Evolutionary conservation across 2,113 vertebrate species (phyloP), one percentile per base, ranked within the genome.

Genomic region (Rallus limicola): DNA sequence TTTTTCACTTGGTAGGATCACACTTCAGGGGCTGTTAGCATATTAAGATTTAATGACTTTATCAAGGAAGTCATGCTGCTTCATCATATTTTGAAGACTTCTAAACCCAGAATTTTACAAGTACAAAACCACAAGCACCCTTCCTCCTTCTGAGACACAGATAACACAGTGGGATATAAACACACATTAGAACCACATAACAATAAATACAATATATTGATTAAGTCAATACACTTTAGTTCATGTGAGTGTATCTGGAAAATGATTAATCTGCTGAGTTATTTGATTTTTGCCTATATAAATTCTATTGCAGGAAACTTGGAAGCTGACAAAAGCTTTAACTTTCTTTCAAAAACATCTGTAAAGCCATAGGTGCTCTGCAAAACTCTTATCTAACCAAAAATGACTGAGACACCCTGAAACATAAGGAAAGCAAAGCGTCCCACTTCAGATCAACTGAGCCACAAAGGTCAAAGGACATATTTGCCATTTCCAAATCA

Each of bases 1-100:
- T 92, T 92, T 74, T 86, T 68, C 80, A 88, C 56, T 80, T 4
- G 10, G 79, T 36, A 71, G 56, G 67, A 72, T 80, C 63, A 52
- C 46, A 65, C 63, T 90, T 90, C 64, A 93, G 55, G 19, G 50
- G 82, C 79, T 75, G 59, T 68, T 81, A 72, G 84, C 9, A 9
- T 77, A 88, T 50, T 77, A 87, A 88, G 59, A 88, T 80, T 92
- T 89, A 84, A 95, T 84, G 53, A 74, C 64, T 92, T 92, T 76
- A 86, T 71, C 56, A 60, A 56, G 60, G 65, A 76, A 70, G 21
- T 76, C 83, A 64, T 60, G 48, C 82, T 90, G 11, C 81, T 70
- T 81, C 48, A 55, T 62, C 34, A 2, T 40, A 86, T 84, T 91
- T 33, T 71, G 68, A 93, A 33, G 53, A 60, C 26, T 91, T 90